phyloP scores from a whole-genome alignment of 1,140 invertebrate species.

The Oreohelix idahoensis region DNA sequence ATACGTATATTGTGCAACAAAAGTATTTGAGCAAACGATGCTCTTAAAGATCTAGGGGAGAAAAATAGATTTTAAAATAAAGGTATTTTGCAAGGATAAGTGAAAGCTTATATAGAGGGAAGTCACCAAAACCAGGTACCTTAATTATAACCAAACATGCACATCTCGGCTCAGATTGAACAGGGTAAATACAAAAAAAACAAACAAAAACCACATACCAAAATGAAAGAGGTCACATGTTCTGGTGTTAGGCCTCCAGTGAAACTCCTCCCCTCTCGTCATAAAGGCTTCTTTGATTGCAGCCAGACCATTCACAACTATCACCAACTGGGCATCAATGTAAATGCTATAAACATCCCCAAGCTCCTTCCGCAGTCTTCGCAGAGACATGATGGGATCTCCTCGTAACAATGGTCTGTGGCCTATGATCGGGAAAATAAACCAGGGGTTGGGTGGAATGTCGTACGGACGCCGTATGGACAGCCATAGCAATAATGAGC shows the following conservation, averaged over 20 bases:
- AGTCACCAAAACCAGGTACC: too few relatives aligned
- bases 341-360: constrained; percentile 47
- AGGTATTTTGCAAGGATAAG: too few relatives aligned
- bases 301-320: constrained; percentile 44
- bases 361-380: constrained; percentile 39
- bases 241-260: constrained; percentile 44
- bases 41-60: too few relatives aligned
- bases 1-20: too few relatives aligned
- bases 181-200: too few relatives aligned
- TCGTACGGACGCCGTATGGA: constrained; percentile 4
- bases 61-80: too few relatives aligned
- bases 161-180: too few relatives aligned
- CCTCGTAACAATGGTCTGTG: constrained; percentile 36
- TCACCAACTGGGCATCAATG: constrained; percentile 43
- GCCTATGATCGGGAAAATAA: constrained; percentile 36
- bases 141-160: too few relatives aligned
- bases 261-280: constrained; percentile 38
- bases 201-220: constrained; percentile 24
- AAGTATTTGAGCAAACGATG: too few relatives aligned
- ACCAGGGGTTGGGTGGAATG: constrained; percentile 38
- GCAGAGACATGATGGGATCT: constrained; percentile 25
- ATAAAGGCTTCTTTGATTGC: constrained; percentile 44
- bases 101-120: too few relatives aligned
- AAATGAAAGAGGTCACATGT: constrained; percentile 48
- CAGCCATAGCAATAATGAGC: constrained; percentile 33